phyloP scores from a whole-genome alignment of 2,888 invertebrate genomes.

The Hybos culiciformis region DNA sequence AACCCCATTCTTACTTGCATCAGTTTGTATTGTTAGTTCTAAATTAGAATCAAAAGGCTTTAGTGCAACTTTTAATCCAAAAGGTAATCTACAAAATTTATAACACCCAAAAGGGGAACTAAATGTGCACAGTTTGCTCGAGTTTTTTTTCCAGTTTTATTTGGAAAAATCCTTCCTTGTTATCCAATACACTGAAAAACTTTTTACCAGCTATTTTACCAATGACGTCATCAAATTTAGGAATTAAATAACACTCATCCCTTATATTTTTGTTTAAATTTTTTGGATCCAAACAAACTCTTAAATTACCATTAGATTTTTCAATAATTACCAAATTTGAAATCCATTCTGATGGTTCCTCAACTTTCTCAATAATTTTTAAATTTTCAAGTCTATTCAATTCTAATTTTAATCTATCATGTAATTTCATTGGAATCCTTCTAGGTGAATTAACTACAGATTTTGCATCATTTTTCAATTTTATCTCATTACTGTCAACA shows the following conservation, averaged over 20 bases:
- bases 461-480: conserved; percentile 1
- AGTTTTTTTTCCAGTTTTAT: no score
- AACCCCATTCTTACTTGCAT: no score
- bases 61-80: conserved; percentile 16
- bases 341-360: no score
- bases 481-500: neutral
- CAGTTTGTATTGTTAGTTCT: no score
- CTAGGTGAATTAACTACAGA: conserved; percentile 1
- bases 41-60: conserved; percentile 19
- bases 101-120: no score
- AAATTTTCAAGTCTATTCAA: neutral
- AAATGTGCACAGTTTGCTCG: no score
- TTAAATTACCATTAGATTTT: conserved; percentile 16
- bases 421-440: conserved; percentile 1
- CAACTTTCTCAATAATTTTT: no score
- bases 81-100: conserved; percentile 15
- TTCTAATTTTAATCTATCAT: neutral
- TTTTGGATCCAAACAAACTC: no score
- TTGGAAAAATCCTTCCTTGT: no score
- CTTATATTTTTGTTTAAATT: conserved; percentile 16
- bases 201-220: conserved; percentile 14
- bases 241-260: conserved; percentile 15
- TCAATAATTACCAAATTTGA: no score
- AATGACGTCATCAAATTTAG: conserved; percentile 16
- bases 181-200: conserved; percentile 17